Evolutionary conservation across 2,888 invertebrate genomes (phyloP), one percentile per base, ranked within the genome.

Genomic region (Agrotis exclamationis): DNA sequence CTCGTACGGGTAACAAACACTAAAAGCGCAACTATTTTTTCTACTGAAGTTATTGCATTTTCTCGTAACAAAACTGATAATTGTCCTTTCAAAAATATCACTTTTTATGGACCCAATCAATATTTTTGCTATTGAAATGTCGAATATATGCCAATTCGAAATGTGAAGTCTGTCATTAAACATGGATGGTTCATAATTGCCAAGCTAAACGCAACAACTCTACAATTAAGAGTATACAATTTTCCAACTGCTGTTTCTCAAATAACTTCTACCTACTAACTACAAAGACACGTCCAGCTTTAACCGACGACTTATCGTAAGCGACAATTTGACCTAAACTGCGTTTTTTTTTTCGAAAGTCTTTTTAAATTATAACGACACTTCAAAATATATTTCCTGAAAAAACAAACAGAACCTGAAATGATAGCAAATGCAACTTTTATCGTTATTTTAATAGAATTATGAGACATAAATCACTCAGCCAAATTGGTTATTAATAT

Each of bases 1-100:
- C 3, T 9, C 7, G 33, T 39, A 65, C n/a, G n/a, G n/a, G 53
- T 20, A 33, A 3, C 48, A 56, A 28, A 11, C 9, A 39, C 39
- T 39, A 39, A 24, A 70, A 69, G 24, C 56, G 28, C 64, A 50
- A 54, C n/a, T 18, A 76, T 57, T 48, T 48, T 60, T 56, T n/a
- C 33, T 50, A 58, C 44, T 45, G 44, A 18, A 18, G 13, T 44
- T 18, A 2, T 22, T 16, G 11, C 18, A 2, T 64, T 54, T 64
- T 28, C 54, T 20, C 53, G 28, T 16, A 4, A 4, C 47, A 20
- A 39, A 24, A 20, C 18, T 53, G 20, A 20, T 18, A 18, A 63
- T 53, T 53, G 14, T 1, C 53, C 33, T 39, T 51, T 51, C 1
- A 1, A 14, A 20, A 20, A 28, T 11, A 24, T 24, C 0, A 44